Conservation (phyloP, 2,797 vertebrate genomes). For the Acipenser ruthenus region DNA sequence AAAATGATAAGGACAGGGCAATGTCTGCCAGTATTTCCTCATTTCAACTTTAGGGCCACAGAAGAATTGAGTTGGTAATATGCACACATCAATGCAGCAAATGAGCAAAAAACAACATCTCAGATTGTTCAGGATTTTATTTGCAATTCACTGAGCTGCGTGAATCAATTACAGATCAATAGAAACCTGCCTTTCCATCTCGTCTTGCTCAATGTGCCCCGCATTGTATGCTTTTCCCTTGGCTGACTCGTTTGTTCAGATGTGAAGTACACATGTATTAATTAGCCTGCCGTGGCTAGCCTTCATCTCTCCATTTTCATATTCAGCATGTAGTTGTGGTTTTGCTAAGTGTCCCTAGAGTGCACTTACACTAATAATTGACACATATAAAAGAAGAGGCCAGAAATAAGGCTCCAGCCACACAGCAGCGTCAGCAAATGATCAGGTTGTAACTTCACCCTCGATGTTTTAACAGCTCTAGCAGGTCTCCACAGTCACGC, state of each 20-base stretch:
- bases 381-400: slow-evolving; percentile 18
- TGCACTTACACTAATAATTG: slow-evolving; percentile 28
- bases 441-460: slow-evolving; percentile 23
- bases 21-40: no score
- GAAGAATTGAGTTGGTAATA: no score
- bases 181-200: no score
- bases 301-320: slow-evolving; percentile 22
- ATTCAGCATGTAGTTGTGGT: slow-evolving; percentile 22
- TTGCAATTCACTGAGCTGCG: no score
- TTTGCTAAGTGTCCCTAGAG: slow-evolving; percentile 25
- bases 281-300: slow-evolving; percentile 19
- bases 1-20: no score
- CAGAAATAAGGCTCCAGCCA: slow-evolving; percentile 10
- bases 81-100: no score
- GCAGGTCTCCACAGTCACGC: slow-evolving; percentile 21
- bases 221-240: not conserved
- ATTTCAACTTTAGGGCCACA: no score
- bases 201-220: no score
- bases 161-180: no score
- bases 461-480: slow-evolving; percentile 13
- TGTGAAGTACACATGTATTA: slow-evolving; percentile 11
- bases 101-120: no score
- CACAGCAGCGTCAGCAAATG: slow-evolving; percentile 1
- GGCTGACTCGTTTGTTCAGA: not conserved
- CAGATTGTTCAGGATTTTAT: no score